Evolutionary conservation across 2,797 vertebrate genomes (phyloP).

Genomic region (Anomalospiza imberbis): DNA sequence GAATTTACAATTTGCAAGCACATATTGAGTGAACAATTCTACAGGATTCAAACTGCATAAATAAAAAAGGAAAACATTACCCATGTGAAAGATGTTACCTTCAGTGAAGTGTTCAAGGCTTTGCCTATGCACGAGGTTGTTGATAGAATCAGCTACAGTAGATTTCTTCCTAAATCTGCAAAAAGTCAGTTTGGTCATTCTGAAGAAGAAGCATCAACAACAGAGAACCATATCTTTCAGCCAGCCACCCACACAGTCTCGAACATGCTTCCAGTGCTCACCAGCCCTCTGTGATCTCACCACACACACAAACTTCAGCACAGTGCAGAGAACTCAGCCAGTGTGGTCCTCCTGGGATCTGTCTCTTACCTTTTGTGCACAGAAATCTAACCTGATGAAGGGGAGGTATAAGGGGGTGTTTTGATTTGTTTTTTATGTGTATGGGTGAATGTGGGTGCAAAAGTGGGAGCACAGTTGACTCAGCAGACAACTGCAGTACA

Average conservation of each 20-base stretch:
- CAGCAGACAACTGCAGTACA: neutral
- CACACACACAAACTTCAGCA: neutral
- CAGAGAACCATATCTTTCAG: neutral
- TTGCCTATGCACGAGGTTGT: conserved; percentile 80
- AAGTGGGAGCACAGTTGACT: neutral
- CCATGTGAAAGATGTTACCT: conserved; percentile 71
- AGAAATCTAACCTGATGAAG: neutral
- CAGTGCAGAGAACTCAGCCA: neutral
- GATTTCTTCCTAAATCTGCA: conserved; percentile 90
- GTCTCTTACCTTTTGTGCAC: accelerated
- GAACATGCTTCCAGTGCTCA: neutral
- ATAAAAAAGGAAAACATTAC: neutral
- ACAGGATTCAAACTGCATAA: neutral
- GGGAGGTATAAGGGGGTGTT: neutral
- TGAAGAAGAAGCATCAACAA: neutral
- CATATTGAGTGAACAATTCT: neutral
- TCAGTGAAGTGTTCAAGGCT: conserved; percentile 84
- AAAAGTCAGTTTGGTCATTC: neutral
- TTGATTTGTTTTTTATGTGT: neutral
- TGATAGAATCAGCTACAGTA: conserved; percentile 81
- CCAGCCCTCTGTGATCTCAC: neutral
- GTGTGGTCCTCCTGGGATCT: neutral
- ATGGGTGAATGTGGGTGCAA: neutral
- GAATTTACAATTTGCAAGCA: neutral
- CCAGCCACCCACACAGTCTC: neutral